Percentiles rank a stretch among this genome's conserved stretches.
These are phyloP conservation scores for Neopipo cinnamomea DNA, from an alignment of 2,113 vertebrate species.

Conservation along the genomic window DNA sequence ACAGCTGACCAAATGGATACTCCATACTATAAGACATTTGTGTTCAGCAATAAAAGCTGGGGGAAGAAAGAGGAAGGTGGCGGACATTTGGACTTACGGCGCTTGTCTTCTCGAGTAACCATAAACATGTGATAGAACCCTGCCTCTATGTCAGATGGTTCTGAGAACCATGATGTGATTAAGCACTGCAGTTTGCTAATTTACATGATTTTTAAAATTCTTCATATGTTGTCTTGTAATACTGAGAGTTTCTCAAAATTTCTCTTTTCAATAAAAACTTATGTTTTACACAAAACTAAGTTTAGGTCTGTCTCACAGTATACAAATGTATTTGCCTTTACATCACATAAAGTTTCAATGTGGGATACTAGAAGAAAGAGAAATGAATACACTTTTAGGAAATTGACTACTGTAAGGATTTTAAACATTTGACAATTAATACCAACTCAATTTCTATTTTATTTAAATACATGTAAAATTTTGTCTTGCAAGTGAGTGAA, in stretches of 20 bases:
- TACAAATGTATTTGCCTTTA: neutral
- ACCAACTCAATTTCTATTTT: neutral
- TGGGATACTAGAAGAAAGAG: neutral
- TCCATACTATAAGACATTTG: neutral
- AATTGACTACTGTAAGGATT: neutral
- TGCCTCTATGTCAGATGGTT: neutral
- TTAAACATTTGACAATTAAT: neutral
- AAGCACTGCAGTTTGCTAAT: neutral
- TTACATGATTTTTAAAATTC: neutral
- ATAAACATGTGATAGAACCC: neutral
- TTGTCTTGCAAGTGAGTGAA: neutral
- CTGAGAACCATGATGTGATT: neutral
- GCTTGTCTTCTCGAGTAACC: neutral
- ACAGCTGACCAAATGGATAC: neutral
- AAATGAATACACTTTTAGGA: neutral
- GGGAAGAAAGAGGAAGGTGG: neutral
- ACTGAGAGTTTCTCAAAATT: neutral
- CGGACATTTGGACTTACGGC: accelerated
- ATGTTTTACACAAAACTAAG: neutral
- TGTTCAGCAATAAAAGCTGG: neutral
- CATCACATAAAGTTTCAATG: neutral
- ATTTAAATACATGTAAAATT: neutral
- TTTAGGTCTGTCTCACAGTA: neutral
- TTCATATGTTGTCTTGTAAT: neutral
- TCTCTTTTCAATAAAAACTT: neutral